These are phyloP conservation scores for Dastarcus helophoroides DNA, from an alignment of 2,888 invertebrate genomes.

Conservation along the genomic window DNA sequence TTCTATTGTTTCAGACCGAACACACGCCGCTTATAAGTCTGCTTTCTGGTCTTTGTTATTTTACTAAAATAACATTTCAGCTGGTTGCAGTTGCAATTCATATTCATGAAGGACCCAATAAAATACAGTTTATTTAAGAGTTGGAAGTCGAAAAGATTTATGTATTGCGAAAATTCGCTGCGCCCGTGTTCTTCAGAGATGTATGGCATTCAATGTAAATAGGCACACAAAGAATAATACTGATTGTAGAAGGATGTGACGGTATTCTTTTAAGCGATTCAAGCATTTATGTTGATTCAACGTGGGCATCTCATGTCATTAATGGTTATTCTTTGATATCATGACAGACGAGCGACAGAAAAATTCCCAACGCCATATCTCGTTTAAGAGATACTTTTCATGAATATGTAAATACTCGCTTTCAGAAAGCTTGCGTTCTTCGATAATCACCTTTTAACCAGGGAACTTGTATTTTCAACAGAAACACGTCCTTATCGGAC, in stretches of 20 bases:
- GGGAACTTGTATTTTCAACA: too few species aligned
- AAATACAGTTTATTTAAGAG: slow-evolving; percentile 30
- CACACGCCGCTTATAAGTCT: not conserved
- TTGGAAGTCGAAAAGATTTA: slow-evolving; percentile 28
- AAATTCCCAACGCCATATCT: too few species aligned
- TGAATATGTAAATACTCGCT: too few species aligned
- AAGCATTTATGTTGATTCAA: too few species aligned
- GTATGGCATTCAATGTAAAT: slow-evolving; percentile 37
- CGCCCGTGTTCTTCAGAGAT: slow-evolving; percentile 31
- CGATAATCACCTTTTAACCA: too few species aligned
- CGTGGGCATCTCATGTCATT: too few species aligned
- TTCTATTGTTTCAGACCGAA: slow-evolving; percentile 1
- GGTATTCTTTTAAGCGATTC: too few species aligned
- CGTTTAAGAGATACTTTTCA: too few species aligned
- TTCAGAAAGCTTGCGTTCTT: too few species aligned
- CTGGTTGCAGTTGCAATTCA: slow-evolving; percentile 24
- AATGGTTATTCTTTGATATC: too few species aligned
- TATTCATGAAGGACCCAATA: slow-evolving; percentile 31
- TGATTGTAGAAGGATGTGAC: slow-evolving; percentile 28
- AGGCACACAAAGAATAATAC: slow-evolving; percentile 31
- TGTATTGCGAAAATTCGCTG: slow-evolving; percentile 30
- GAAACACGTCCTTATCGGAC: too few species aligned
- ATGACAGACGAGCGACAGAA: too few species aligned
- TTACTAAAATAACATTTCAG: slow-evolving; percentile 23
- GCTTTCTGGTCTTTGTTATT: slow-evolving; percentile 16